Conservation (phyloP, 2,113 vertebrate genomes). For the Butorides virescens region DNA sequence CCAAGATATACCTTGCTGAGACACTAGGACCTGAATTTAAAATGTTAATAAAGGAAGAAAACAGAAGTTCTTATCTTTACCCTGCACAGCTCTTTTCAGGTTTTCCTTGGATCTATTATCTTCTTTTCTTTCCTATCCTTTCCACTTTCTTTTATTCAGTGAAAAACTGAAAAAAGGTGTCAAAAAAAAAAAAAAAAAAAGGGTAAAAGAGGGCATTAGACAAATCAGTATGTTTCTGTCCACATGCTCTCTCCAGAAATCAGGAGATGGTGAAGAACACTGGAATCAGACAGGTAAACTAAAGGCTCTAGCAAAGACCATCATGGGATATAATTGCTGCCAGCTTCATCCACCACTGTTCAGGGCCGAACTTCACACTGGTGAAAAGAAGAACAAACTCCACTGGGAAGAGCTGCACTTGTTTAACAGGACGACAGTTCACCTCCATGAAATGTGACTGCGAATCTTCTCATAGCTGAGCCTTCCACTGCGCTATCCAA, state of each 20-base stretch:
- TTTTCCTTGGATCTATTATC: neutral
- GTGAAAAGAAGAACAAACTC: neutral
- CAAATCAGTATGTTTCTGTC: neutral
- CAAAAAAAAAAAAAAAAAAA: neutral
- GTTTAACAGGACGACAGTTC: neutral
- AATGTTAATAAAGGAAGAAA: neutral
- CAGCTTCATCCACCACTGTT: neutral
- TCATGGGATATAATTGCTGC: neutral
- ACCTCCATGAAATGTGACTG: neutral
- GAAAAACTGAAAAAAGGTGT: neutral
- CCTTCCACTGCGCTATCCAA: neutral
- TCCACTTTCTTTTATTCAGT: neutral
- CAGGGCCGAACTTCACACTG: neutral
- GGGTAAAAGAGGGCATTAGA: neutral
- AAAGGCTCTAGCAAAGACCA: neutral
- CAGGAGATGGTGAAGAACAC: neutral
- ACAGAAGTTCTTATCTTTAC: neutral
- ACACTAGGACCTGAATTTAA: neutral
- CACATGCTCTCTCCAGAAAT: neutral
- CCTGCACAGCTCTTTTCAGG: neutral
- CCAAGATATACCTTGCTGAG: neutral
- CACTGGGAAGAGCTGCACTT: neutral
- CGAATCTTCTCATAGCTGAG: neutral
- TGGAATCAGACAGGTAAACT: neutral
- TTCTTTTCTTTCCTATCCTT: neutral